Base-by-base conservation (phyloP, 2,113 vertebrate genomes). In the Menidia beryllina region DNA sequence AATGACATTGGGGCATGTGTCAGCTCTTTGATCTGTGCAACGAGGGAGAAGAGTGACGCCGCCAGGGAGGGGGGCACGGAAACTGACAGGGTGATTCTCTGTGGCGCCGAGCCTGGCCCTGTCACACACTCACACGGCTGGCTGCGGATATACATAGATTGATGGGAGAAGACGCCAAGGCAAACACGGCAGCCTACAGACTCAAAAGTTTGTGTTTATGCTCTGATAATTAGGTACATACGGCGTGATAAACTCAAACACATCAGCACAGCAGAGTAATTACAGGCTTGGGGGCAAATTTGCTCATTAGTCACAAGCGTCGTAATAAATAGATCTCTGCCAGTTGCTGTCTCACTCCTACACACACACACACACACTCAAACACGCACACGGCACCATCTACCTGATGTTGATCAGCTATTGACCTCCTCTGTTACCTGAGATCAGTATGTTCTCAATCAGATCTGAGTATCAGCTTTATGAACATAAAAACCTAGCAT, bases 11-110 rank as follows among this genome's bases (percentile, higher is more conserved):
- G 75, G 81, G 51, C 75, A 84, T 81, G 73, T 87, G 88, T 89
- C 83, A 90, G 71, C 72, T 81, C 71, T 86, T 89, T 88, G 88
- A 93, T 92, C 82, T 77, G 81, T 80, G 84, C 71, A 71, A 69
- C 50, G 30, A 79, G 78, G 74, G 82, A 85, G 65, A 81, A 64
- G 63, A 77, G 77, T 77, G 88, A 89, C 54, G 67, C 65, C 50
- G 34, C 76, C 17, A 15, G 57, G 84, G 62, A 77, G 72, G 79
- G 77, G 81, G 74, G 86, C 82, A 76, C 25, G 56, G 52, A 84
- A 86, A 84, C 47, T 87, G 91, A 91, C 86, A 89, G 82, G 84
- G 88, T 86, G 86, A 84, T 72, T 85, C 79, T 86, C 79, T 73
- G 69, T 75, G 81, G 80, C 77, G 77, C 75, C 64, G 73, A 71